Conservation (phyloP, 2,888 invertebrate species). For the Charanyca ferruginea region DNA sequence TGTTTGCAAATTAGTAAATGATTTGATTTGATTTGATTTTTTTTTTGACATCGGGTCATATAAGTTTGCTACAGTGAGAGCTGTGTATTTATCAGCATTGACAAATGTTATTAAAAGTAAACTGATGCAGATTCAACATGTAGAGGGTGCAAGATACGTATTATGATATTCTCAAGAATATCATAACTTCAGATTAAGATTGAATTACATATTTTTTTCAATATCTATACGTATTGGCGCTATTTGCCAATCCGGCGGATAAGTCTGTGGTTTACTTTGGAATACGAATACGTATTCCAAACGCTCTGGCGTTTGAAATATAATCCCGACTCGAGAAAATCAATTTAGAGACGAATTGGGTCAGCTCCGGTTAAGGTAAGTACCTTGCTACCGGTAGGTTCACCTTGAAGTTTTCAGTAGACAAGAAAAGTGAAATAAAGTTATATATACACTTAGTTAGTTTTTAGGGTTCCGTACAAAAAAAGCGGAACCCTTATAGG, state of each 20-base stretch:
- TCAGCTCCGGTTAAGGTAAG: conserved; percentile 11
- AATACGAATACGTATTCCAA: too few relatives aligned
- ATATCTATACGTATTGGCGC: not conserved
- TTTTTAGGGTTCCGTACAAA: too few relatives aligned
- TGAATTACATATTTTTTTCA: not conserved
- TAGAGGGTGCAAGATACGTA: not conserved
- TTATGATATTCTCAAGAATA: conserved; percentile 17
- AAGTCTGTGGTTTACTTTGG: too few relatives aligned
- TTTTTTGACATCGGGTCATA: too few relatives aligned
- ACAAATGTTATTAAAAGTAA: conserved; percentile 13
- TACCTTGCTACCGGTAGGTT: not conserved
- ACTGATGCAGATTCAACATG: conserved; percentile 15
- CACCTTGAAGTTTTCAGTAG: not conserved
- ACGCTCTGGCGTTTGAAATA: not conserved
- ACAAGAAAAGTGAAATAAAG: not conserved
- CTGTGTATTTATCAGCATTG: conserved; percentile 2
- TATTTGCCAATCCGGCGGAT: too few relatives aligned
- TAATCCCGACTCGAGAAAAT: conserved; percentile 3
- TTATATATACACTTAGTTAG: too few relatives aligned
- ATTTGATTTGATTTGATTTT: too few relatives aligned
- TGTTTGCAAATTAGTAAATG: too few relatives aligned
- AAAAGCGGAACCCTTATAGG: too few relatives aligned
- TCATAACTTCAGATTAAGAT: not conserved
- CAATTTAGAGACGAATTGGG: conserved; percentile 21
- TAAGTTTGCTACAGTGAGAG: not conserved